Evolutionary conservation across 2,113 vertebrate genomes (phyloP).

Genomic region (Neolamprologus caudopunctatus): DNA sequence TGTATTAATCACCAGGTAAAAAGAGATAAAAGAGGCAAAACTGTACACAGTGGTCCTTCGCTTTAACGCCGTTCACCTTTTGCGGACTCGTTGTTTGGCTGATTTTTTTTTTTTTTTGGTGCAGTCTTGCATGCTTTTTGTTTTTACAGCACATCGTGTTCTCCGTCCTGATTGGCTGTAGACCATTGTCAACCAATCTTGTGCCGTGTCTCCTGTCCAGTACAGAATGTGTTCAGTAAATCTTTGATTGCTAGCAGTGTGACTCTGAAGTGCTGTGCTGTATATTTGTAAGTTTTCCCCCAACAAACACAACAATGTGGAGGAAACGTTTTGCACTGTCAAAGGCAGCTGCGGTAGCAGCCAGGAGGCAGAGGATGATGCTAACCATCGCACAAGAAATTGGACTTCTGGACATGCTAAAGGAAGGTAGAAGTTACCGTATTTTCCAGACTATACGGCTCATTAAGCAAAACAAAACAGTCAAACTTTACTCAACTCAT

Average conservation of each 20-base stretch:
- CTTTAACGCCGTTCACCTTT: too few relatives aligned
- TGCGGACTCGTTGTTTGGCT: too few relatives aligned
- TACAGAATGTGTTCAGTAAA: background rate
- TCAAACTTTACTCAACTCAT: background rate
- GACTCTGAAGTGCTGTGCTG: accelerated
- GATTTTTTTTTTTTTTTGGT: background rate
- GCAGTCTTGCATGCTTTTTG: background rate
- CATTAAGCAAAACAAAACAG: accelerated
- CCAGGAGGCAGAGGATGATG: accelerated
- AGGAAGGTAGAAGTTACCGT: accelerated
- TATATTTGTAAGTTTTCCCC: accelerated
- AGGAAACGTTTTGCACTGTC: background rate
- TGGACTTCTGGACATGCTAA: background rate
- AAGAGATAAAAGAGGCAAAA: background rate
- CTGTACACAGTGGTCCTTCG: background rate
- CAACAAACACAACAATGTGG: background rate
- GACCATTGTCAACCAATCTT: accelerated
- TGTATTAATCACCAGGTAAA: background rate
- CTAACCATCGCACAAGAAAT: accelerated
- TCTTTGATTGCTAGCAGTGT: background rate
- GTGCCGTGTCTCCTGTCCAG: background rate
- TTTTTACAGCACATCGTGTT: accelerated
- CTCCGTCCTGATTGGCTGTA: background rate
- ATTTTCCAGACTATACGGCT: background rate
- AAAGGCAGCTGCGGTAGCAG: accelerated